Conservation (phyloP, 2,888 invertebrate genomes). For the Amphipyra tragopoginis region DNA sequence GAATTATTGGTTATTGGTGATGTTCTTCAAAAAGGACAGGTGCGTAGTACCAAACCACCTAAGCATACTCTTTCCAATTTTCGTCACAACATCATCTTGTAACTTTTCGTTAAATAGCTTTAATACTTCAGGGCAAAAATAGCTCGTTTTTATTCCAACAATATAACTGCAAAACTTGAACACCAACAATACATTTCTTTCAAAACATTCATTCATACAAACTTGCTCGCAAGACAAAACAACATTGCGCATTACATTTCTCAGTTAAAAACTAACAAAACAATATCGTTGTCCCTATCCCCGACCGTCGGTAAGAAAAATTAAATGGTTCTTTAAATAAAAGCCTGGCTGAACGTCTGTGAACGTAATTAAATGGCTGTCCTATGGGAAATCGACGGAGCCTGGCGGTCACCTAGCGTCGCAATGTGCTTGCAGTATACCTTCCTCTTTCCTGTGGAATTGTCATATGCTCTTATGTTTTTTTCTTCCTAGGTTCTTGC, state of each 20-base stretch:
- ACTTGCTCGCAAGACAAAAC: slow-evolving; percentile 4
- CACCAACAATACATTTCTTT: no score
- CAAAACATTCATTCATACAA: no score
- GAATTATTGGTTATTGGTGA: no score
- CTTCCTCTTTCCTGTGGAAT: slow-evolving; percentile 4
- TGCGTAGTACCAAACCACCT: no score
- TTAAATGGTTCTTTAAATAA: slow-evolving; percentile 60
- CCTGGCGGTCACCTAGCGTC: slow-evolving; percentile 53
- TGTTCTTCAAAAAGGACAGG: no score
- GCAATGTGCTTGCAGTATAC: slow-evolving; percentile 33
- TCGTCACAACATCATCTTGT: no score
- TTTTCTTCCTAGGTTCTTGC: not conserved
- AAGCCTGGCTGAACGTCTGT: slow-evolving; percentile 46
- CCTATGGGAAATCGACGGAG: slow-evolving; percentile 58
- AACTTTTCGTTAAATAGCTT: no score
- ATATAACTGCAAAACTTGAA: no score
- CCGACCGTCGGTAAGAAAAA: slow-evolving; percentile 50
- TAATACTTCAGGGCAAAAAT: no score
- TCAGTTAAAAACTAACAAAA: slow-evolving; percentile 17
- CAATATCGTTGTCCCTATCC: slow-evolving; percentile 33
- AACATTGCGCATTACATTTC: slow-evolving; percentile 5
- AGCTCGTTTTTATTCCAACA: no score
- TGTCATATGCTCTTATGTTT: slow-evolving; percentile 10
- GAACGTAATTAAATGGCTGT: slow-evolving; percentile 58
- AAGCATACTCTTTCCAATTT: no score